Evolutionary conservation across 2,113 vertebrate genomes (phyloP).

Genomic region (Corythornis madagascariensis): DNA sequence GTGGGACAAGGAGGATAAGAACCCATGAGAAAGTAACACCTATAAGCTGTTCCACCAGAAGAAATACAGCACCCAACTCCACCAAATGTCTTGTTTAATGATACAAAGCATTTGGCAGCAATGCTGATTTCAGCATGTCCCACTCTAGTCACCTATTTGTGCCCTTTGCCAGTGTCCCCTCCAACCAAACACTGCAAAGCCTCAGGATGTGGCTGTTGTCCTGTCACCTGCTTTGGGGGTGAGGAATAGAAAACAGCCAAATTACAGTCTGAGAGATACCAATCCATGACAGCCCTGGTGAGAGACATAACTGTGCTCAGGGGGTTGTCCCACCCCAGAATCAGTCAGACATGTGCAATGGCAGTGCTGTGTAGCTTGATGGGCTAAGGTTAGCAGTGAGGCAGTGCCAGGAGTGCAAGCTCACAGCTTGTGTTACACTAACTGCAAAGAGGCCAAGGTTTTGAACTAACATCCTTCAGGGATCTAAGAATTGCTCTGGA

Average conservation of each 20-base stretch:
- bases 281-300: neutral
- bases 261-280: neutral
- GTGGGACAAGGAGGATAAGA: neutral
- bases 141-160: neutral
- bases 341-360: neutral
- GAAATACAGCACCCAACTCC: neutral
- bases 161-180: neutral
- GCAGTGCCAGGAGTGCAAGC: neutral
- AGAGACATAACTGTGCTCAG: neutral
- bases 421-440: neutral
- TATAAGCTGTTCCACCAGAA: neutral
- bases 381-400: neutral
- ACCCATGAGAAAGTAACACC: neutral
- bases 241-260: neutral
- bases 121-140: neutral
- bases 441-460: neutral
- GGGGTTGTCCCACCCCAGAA: neutral
- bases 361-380: neutral
- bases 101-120: neutral
- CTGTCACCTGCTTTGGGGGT: neutral
- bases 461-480: neutral
- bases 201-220: accelerated
- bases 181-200: neutral
- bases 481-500: neutral
- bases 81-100: neutral